Evolutionary conservation across 2,797 vertebrate species (phyloP).

Genomic region (Enteromius fasciolatus): DNA sequence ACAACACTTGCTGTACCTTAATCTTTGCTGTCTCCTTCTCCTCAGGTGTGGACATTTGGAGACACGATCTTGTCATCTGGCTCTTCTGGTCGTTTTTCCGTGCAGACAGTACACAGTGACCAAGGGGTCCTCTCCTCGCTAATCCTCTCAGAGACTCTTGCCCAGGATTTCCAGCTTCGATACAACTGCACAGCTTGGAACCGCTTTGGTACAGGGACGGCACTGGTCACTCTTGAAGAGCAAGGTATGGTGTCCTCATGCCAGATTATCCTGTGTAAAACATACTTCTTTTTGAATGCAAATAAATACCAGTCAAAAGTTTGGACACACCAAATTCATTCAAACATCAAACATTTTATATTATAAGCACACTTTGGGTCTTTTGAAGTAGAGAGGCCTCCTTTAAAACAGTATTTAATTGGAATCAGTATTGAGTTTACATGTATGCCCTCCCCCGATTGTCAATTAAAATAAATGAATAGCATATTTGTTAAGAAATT

Average conservation of each 20-base stretch:
- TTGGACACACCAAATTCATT: constrained; percentile 5
- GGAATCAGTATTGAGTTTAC: background rate
- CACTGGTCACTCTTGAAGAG: constrained; percentile 71
- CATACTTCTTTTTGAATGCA: background rate
- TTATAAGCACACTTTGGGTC: background rate
- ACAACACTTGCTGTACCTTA: background rate
- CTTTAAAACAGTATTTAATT: background rate
- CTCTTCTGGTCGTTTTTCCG: constrained; percentile 83
- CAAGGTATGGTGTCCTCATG: constrained; percentile 68
- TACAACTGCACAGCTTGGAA: constrained; percentile 84
- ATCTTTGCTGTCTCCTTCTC: background rate
- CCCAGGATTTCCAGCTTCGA: constrained; percentile 80
- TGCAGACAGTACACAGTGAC: constrained; percentile 84
- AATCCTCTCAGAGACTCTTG: constrained; percentile 83
- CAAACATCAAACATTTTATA: background rate
- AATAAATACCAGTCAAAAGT: background rate
- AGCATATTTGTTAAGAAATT: background rate
- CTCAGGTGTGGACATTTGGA: constrained; percentile 89
- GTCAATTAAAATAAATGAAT: background rate
- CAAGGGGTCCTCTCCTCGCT: constrained; percentile 83
- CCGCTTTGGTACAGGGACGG: constrained; percentile 73
- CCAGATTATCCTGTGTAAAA: background rate
- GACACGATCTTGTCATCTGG: constrained; percentile 83
- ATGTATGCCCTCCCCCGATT: background rate
- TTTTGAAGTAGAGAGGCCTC: background rate